Percentiles rank a stretch among this genome's conserved stretches.
phyloP scores from a whole-genome alignment of 2,888 invertebrate species.

The Sabatieria punctata region DNA sequence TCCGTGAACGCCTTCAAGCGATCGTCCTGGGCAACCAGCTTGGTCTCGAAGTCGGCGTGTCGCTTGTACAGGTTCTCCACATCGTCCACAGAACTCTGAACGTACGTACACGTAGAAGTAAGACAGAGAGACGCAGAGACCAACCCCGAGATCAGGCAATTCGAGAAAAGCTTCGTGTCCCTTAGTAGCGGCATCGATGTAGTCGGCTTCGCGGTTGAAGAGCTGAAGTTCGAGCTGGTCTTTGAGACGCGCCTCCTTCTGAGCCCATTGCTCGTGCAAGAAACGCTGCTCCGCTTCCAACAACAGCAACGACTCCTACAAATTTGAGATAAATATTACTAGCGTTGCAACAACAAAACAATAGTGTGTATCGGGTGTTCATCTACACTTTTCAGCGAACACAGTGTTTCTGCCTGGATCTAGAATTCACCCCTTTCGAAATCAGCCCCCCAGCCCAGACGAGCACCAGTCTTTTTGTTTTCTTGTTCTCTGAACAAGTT shows the following conservation, averaged over 20 bases:
- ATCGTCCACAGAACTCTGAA: conserved; percentile 31
- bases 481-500: too few species aligned
- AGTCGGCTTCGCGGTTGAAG: conserved; percentile 87
- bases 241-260: conserved; percentile 64
- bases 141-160: conserved; percentile 64
- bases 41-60: conserved; percentile 80
- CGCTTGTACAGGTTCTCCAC: conserved; percentile 79
- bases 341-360: too few species aligned
- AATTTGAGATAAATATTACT: too few species aligned
- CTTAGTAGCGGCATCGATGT: conserved; percentile 82
- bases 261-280: conserved; percentile 52
- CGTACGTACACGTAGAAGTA: background rate
- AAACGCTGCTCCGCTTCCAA: conserved; percentile 53
- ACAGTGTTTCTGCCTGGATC: too few species aligned
- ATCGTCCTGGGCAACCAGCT: conserved; percentile 78
- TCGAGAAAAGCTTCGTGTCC: conserved; percentile 85
- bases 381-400: too few species aligned
- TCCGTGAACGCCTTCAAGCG: conserved; percentile 62
- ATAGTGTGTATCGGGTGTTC: too few species aligned
- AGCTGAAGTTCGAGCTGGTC: conserved; percentile 69
- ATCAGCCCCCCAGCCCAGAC: too few species aligned
- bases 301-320: conserved; percentile 47
- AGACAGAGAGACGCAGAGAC: conserved; percentile 22
- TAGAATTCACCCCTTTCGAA: too few species aligned
- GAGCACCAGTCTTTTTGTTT: too few species aligned